A percentile compares a stretch with the other conserved stretches of the same genome.
These are phyloP conservation scores for Pygocentrus nattereri DNA, from an alignment of 2,797 vertebrate genomes.

Conservation along the genomic window DNA sequence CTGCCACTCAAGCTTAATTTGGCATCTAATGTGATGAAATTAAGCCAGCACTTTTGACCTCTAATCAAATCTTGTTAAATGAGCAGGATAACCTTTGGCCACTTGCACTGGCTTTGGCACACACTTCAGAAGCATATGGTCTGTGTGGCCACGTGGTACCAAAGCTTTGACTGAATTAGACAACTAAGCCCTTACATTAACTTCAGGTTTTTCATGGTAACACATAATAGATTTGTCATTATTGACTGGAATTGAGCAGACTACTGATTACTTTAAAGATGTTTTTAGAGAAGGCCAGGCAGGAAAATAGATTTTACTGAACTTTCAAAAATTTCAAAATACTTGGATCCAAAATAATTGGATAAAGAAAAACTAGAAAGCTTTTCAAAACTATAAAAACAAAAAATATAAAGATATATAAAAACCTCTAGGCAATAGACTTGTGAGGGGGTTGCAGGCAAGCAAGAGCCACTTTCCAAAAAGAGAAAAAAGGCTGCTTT, in stretches of 20 bases:
- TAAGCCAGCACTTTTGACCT: constrained; percentile 53
- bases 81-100: constrained; percentile 35
- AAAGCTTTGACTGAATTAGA: background rate
- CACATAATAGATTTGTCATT: background rate
- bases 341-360: too few relatives aligned
- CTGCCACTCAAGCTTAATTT: constrained; percentile 15
- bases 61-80: constrained; percentile 52
- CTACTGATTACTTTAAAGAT: background rate
- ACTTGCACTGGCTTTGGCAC: background rate
- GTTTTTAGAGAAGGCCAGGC: background rate
- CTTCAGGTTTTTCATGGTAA: background rate
- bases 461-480: too few relatives aligned
- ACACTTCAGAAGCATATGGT: constrained; percentile 1
- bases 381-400: too few relatives aligned
- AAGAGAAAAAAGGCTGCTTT: too few relatives aligned
- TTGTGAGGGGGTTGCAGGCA: too few relatives aligned
- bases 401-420: too few relatives aligned
- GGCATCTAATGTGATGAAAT: constrained; percentile 41
- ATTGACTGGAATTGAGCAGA: background rate
- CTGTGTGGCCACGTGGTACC: background rate
- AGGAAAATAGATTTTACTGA: background rate
- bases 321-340: background rate
- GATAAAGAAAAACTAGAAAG: too few relatives aligned
- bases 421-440: too few relatives aligned
- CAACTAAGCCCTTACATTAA: background rate